These are phyloP conservation scores for Erpetoichthys calabaricus DNA, from an alignment of 2,797 vertebrate genomes.

Conservation along the genomic window DNA sequence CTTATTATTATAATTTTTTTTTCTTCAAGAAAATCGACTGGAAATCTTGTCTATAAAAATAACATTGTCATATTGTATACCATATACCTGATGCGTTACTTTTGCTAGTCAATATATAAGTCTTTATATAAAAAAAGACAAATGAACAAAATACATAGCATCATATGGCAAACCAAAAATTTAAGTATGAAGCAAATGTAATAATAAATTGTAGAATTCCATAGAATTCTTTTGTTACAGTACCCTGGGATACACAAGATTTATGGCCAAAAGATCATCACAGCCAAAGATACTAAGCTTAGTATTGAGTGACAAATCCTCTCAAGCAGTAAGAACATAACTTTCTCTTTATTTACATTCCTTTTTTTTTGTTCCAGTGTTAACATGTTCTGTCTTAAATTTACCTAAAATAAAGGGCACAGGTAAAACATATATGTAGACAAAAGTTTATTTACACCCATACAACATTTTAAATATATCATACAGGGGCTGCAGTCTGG, in stretches of 20 bases:
- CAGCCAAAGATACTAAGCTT: neutral
- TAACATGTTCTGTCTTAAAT: slow-evolving; percentile 66
- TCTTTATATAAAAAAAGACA: too few species aligned
- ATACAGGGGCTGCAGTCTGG: slow-evolving; percentile 99
- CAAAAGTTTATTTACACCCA: slow-evolving; percentile 99
- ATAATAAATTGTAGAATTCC: neutral
- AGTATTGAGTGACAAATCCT: slow-evolving; percentile 54
- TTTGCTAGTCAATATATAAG: too few species aligned
- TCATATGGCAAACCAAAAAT: too few species aligned
- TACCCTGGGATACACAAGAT: neutral
- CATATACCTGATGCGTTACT: too few species aligned
- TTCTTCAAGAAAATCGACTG: too few species aligned
- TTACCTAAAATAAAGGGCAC: slow-evolving; percentile 92
- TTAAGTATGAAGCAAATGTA: too few species aligned
- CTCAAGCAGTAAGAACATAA: slow-evolving; percentile 73
- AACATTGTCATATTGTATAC: too few species aligned
- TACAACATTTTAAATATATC: slow-evolving; percentile 99
- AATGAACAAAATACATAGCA: too few species aligned
- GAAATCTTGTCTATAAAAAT: too few species aligned
- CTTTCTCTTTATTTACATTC: slow-evolving; percentile 80
- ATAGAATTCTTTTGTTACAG: neutral
- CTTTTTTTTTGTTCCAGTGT: slow-evolving; percentile 67
- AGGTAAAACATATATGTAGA: slow-evolving; percentile 98
- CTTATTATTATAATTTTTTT: too few species aligned
- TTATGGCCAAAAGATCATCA: neutral